These are phyloP conservation scores for Yponomeuta plumbellus DNA, from an alignment of 2,888 invertebrate genomes.

Conservation along the genomic window DNA sequence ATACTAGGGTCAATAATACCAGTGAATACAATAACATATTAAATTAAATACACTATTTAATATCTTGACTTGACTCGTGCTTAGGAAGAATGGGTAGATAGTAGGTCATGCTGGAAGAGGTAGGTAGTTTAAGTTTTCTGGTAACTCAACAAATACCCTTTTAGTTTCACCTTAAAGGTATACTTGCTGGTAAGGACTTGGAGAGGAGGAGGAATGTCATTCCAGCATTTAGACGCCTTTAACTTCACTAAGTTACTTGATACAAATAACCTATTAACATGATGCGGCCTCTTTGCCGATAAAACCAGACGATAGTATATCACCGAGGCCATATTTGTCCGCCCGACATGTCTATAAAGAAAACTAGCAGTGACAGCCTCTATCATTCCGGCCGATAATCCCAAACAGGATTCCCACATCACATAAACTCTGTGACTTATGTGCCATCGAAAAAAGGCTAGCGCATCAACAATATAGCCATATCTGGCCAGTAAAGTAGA, in stretches of 20 bases:
- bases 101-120: too few relatives aligned
- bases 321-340: background rate
- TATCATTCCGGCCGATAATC: conserved; percentile 3
- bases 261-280: background rate
- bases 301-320: background rate
- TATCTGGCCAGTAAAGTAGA: conserved; percentile 40
- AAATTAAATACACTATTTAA: too few relatives aligned
- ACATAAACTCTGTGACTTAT: conserved; percentile 26
- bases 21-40: too few relatives aligned
- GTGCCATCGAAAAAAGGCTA: conserved; percentile 30
- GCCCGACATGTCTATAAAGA: background rate
- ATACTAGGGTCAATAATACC: too few relatives aligned
- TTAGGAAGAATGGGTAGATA: too few relatives aligned
- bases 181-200: too few relatives aligned
- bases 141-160: too few relatives aligned
- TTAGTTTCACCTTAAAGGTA: too few relatives aligned
- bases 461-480: conserved; percentile 37
- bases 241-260: background rate
- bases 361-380: conserved; percentile 1
- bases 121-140: too few relatives aligned
- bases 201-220: too few relatives aligned
- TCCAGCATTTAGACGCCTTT: too few relatives aligned
- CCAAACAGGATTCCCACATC: conserved; percentile 19
- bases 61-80: too few relatives aligned
- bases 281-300: background rate